Evolutionary conservation across 2,797 vertebrate genomes (phyloP), one percentile per base, ranked within the genome.

Genomic region (Enteromius paludinosus): DNA sequence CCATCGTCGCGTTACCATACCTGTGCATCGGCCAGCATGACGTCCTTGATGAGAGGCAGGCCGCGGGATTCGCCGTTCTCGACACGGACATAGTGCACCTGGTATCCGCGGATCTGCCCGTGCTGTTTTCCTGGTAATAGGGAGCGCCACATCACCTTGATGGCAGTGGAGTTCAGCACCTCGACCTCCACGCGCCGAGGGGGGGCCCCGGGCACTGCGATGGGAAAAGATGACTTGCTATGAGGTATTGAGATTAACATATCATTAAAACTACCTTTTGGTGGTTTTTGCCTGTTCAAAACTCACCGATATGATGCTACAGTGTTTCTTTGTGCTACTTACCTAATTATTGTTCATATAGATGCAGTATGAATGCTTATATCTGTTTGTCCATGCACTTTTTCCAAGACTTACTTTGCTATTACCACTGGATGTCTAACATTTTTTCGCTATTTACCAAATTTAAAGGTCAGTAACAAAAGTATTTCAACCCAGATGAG

Each of bases 1-100:
- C 7, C 61, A 18, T 33, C 1, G 15, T 18, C 8, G 28, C 25
- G 68, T 33, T 7, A 38, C 41, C 93, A 89, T 90, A 99, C 98
- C 97, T 99, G 98, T 88, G 98, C 97, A 0, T 99, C 98, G 0
- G 97, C 96, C 89, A 99, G 93, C 98, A 99, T 99, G 91, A 98
- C 91, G 12, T 99, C 98, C 93, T 97, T 98, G 92, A 99, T 98
- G 86, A 96, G 96, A 86, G 97, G 97, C 83, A 96, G 94, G 84
- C 98, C 98, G 45, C 95, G 94, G 49, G 98, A 97, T 93, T 99
- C 97, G 33, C 97, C 96, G 3, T 97, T 97, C 91, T 98, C 98
- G 91, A 99, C 97, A 41, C 96, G 96, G 0, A 97, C 97, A 0
- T 98, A 98, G 92, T 99, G 98, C 85, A 99, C 97, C 92, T 99